Evolutionary conservation across 2,113 vertebrate species (phyloP).

Genomic region (Leptobrachium ailaonicum): DNA sequence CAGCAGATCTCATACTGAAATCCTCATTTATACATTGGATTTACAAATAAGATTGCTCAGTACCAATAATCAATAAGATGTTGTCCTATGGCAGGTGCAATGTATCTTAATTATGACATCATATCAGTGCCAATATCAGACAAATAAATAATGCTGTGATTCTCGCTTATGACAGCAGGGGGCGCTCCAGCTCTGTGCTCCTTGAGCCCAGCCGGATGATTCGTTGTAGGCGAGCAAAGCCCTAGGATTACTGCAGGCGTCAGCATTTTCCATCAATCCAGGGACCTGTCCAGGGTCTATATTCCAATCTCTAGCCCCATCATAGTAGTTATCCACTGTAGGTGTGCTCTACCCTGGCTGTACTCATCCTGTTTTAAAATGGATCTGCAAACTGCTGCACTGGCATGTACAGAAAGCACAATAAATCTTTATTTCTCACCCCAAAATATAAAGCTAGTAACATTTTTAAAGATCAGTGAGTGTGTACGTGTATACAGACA

Average conservation of each 20-base stretch:
- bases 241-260: neutral
- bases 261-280: conserved; percentile 25
- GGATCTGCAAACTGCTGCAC: neutral
- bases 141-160: too few species aligned
- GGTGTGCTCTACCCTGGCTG: neutral
- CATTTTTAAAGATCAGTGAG: neutral
- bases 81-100: too few species aligned
- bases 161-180: conserved; percentile 1
- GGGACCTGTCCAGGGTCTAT: neutral
- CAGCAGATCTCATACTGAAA: too few species aligned
- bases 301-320: neutral
- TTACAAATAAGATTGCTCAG: too few species aligned
- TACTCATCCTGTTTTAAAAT: neutral
- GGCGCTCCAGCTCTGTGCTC: conserved; percentile 1
- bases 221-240: conserved; percentile 1
- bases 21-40: too few species aligned
- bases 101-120: too few species aligned
- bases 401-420: neutral
- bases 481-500: neutral
- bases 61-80: too few species aligned
- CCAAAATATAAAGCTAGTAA: neutral
- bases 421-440: neutral
- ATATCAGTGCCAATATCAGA: too few species aligned
- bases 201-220: conserved; percentile 2
- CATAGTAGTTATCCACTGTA: neutral